These are phyloP conservation scores for Bombus cullumanus DNA, from an alignment of 1,140 invertebrate species.

Conservation along the genomic window DNA sequence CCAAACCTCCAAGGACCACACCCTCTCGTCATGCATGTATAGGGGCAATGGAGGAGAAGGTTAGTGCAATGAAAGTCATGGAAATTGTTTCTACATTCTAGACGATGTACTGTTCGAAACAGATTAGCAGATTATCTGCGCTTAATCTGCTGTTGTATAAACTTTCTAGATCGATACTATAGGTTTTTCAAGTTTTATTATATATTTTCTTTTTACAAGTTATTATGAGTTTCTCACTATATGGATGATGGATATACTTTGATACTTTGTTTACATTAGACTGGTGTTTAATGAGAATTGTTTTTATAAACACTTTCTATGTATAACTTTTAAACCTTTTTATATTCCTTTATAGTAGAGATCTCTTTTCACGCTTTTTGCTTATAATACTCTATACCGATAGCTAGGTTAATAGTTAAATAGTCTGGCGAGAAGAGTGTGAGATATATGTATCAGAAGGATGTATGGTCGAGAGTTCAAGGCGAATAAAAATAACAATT, in stretches of 20 bases:
- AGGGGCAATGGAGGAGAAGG: slow-evolving; percentile 12
- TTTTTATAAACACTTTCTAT: not conserved
- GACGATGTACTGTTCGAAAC: not conserved
- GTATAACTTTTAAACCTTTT: not conserved
- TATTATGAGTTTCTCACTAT: not conserved
- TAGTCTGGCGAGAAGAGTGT: no score
- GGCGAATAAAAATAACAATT: no score
- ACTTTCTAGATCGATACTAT: no score
- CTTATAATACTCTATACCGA: no score
- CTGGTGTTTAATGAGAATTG: no score
- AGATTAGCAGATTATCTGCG: not conserved
- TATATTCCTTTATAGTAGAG: not conserved
- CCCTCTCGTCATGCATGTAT: slow-evolving; percentile 20
- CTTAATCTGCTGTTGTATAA: no score
- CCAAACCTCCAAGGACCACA: not conserved
- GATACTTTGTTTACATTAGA: not conserved
- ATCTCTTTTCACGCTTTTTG: not conserved
- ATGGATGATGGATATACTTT: not conserved
- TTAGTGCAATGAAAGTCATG: not conserved
- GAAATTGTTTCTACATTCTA: no score
- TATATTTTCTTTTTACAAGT: not conserved
- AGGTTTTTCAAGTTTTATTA: not conserved
- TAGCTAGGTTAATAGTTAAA: no score
- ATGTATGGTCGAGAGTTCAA: no score
- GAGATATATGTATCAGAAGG: no score